These are phyloP conservation scores for Aurelia coerulea DNA, from an alignment of 30 jellyfish, hydroid and myxozoan species.

Conservation along the genomic window DNA sequence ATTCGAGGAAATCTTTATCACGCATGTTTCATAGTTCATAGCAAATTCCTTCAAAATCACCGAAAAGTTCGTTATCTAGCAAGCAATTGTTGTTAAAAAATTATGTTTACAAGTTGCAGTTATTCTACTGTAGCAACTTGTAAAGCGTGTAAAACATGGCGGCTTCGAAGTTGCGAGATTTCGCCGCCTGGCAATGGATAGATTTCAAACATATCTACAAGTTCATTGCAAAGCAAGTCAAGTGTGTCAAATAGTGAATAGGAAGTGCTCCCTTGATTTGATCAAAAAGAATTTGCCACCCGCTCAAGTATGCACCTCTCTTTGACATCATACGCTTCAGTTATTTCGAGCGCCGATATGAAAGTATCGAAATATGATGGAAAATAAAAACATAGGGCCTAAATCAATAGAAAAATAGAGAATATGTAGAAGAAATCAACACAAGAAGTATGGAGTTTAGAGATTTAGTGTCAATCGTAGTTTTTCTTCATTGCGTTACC, in stretches of 20 bases:
- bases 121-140: no score
- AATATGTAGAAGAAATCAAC: conserved; percentile 22
- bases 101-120: no score
- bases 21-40: no score
- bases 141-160: no score
- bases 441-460: conserved; percentile 25
- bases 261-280: conserved; percentile 31
- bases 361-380: conserved; percentile 28
- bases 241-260: conserved; percentile 64
- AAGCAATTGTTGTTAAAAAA: no score
- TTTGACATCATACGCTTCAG: conserved; percentile 68
- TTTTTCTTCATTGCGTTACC: background rate
- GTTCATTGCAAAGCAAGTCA: conserved; percentile 61
- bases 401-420: conserved; percentile 6
- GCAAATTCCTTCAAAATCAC: no score
- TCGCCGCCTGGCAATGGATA: conserved; percentile 7
- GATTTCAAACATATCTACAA: conserved; percentile 22
- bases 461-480: conserved; percentile 1
- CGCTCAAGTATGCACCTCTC: conserved; percentile 40
- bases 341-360: conserved; percentile 41
- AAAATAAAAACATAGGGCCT: conserved; percentile 32
- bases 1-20: no score
- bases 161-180: no score
- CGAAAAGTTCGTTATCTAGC: no score
- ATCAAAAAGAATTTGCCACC: conserved; percentile 63